phyloP scores from a whole-genome alignment of 2,797 vertebrate genomes.

The Peromyscus eremicus region DNA sequence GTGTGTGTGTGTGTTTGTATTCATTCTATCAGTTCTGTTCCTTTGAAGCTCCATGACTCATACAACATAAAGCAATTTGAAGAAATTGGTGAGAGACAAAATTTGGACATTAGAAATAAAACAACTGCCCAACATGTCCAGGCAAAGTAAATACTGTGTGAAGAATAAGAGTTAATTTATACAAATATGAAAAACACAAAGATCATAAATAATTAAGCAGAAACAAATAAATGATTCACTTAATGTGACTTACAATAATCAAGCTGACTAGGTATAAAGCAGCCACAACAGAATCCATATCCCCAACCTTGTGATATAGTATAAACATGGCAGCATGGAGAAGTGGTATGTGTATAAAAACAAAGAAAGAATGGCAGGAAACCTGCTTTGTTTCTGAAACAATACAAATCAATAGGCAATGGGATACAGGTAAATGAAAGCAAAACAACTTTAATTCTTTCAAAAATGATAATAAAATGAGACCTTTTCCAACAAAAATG shows the following conservation, averaged over 20 bases:
- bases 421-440: neutral
- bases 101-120: neutral
- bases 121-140: neutral
- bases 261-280: neutral
- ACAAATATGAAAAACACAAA: neutral
- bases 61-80: neutral
- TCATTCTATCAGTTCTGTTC: neutral
- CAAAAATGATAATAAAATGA: neutral
- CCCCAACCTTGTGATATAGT: neutral
- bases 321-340: neutral
- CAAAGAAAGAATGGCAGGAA: neutral
- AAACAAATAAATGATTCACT: neutral
- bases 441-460: neutral
- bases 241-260: neutral
- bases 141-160: neutral
- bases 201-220: neutral
- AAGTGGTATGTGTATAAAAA: neutral
- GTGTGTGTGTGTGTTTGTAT: neutral
- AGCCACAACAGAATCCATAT: neutral
- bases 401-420: neutral
- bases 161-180: neutral
- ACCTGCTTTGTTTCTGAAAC: neutral
- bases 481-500: neutral
- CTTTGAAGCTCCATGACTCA: neutral
- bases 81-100: neutral